Evolutionary conservation across 2,797 vertebrate species (phyloP).

Genomic region (Malurus splendens): DNA sequence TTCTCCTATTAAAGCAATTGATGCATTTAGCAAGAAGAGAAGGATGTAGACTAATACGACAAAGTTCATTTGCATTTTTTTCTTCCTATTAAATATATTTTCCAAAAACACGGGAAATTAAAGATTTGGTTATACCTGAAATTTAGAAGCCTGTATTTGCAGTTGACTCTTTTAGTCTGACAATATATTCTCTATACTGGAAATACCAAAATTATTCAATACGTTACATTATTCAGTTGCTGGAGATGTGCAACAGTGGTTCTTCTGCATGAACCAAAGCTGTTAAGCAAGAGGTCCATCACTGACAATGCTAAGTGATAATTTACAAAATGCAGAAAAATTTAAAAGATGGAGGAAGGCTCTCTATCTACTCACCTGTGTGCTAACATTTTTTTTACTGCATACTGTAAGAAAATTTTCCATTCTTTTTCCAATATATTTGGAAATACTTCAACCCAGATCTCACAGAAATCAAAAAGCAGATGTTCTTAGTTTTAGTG

Average conservation of each 20-base stretch:
- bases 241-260: neutral
- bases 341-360: neutral
- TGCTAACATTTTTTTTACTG: neutral
- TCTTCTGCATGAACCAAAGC: neutral
- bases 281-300: neutral
- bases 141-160: neutral
- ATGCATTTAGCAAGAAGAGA: neutral
- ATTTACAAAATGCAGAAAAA: neutral
- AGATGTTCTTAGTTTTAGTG: slow-evolving; percentile 35
- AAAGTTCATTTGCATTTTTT: neutral
- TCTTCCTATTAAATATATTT: neutral
- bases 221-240: neutral
- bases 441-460: slow-evolving; percentile 9
- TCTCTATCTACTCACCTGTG: neutral
- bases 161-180: neutral
- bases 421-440: neutral
- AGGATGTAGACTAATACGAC: neutral
- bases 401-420: neutral
- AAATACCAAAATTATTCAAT: neutral
- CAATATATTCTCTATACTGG: neutral
- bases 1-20: neutral
- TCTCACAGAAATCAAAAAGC: slow-evolving; percentile 12
- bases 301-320: neutral
- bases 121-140: neutral
- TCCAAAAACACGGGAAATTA: neutral